Conservation (phyloP, 1,140 invertebrate species). For the Reticulitermes speratus region DNA sequence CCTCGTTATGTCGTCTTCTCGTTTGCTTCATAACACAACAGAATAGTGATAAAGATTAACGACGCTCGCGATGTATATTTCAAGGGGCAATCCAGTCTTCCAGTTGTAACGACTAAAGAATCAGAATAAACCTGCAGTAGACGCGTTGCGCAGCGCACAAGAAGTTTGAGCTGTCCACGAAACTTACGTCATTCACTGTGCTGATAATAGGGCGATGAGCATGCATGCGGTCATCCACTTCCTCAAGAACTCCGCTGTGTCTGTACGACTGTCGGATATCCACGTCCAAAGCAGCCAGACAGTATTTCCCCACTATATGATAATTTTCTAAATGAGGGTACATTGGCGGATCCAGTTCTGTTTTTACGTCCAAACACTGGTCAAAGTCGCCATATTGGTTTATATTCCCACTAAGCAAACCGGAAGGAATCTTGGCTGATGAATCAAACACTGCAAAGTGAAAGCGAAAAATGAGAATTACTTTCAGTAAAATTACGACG, state of each 20-base stretch:
- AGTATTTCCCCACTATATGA: constrained; percentile 59
- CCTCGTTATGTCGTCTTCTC: too few species aligned
- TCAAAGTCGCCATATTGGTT: constrained; percentile 65
- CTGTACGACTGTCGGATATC: background rate
- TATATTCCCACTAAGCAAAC: constrained; percentile 61
- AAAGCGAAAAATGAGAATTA: too few species aligned
- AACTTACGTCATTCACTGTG: constrained; percentile 42
- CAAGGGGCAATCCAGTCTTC: too few species aligned
- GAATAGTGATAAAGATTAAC: too few species aligned
- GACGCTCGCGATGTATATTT: too few species aligned
- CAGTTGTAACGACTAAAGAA: too few species aligned
- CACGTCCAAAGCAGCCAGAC: constrained; percentile 58
- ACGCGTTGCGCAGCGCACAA: too few species aligned
- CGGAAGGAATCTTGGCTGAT: constrained; percentile 60
- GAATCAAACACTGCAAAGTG: constrained; percentile 62
- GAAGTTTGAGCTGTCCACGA: too few species aligned
- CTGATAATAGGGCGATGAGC: constrained; percentile 63
- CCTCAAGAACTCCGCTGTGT: constrained; percentile 38
- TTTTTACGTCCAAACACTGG: constrained; percentile 53
- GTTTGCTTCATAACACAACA: too few species aligned
- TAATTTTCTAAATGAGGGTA: constrained; percentile 32
- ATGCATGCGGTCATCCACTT: constrained; percentile 53
- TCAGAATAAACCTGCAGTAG: too few species aligned
- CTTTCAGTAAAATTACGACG: too few species aligned
- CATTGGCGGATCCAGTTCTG: too few species aligned